Evolutionary conservation across 2,888 invertebrate genomes (phyloP).

Genomic region (Lasioglossum oenotherae): DNA sequence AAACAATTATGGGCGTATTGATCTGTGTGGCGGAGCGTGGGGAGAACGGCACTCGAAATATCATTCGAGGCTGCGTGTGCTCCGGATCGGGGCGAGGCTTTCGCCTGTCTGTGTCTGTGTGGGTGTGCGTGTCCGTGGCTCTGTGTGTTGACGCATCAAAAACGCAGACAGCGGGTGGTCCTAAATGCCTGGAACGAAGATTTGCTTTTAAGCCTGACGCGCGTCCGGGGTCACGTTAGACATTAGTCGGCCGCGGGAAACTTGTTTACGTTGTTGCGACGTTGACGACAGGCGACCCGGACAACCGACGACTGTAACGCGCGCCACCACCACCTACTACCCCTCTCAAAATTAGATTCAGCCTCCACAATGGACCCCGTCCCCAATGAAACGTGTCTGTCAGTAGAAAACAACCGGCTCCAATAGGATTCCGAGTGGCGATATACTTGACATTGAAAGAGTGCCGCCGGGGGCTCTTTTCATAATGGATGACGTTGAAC

Average conservation of each 20-base stretch:
- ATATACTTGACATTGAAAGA: conserved; percentile 24
- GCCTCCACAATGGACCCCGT: conserved; percentile 36
- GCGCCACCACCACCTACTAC: neutral
- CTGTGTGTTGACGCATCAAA: conserved; percentile 21
- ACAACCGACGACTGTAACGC: conserved; percentile 35
- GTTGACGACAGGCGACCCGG: conserved; percentile 44
- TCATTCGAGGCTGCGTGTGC: conserved; percentile 31
- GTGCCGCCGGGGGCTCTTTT: neutral
- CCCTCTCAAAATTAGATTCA: conserved; percentile 59
- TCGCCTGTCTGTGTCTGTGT: neutral
- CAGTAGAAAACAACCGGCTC: conserved; percentile 22
- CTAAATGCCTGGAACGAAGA: conserved; percentile 46
- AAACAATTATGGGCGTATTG: conserved; percentile 30
- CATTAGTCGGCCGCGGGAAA: conserved; percentile 48
- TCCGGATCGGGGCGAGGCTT: neutral
- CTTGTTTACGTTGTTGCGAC: conserved; percentile 58
- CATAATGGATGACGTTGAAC: conserved; percentile 6
- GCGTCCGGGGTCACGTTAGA: conserved; percentile 40
- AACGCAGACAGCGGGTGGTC: conserved; percentile 20
- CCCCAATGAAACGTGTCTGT: conserved; percentile 36
- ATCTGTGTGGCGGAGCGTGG: conserved; percentile 23
- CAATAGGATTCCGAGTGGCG: conserved; percentile 22
- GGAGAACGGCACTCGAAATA: conserved; percentile 45
- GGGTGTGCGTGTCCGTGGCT: neutral
- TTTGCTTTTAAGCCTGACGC: conserved; percentile 54